A percentile compares a stretch with the other conserved stretches of the same genome.
Conservation (phyloP, 2,888 invertebrate species). For the Hirtodrosophila cameraria region DNA sequence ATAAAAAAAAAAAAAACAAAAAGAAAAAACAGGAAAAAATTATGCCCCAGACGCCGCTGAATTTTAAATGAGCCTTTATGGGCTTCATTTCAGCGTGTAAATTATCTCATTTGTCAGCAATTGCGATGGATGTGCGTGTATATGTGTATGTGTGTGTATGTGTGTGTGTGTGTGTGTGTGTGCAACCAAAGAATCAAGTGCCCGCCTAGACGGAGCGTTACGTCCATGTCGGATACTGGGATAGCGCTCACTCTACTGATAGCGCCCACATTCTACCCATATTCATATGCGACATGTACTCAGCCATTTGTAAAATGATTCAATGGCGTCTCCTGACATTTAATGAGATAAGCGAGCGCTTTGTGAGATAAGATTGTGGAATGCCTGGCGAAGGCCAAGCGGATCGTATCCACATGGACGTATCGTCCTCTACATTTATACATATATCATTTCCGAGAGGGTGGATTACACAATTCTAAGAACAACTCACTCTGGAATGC, state of each 20-base stretch:
- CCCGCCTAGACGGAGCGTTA: constrained; percentile 49
- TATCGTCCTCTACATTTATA: constrained; percentile 4
- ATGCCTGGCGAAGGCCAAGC: constrained; percentile 46
- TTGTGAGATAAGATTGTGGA: constrained; percentile 65
- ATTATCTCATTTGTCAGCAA: constrained; percentile 80
- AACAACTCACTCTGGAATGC: constrained; percentile 44
- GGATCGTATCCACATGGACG: constrained; percentile 26
- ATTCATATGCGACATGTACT: constrained; percentile 73
- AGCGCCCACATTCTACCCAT: constrained; percentile 12
- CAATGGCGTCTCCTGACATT: constrained; percentile 74
- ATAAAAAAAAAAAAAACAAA: constrained; percentile 29
- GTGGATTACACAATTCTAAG: constrained; percentile 17
- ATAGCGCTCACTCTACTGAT: no score
- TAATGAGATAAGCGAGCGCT: constrained; percentile 75
- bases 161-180: constrained; percentile 20
- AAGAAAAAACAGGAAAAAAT: constrained; percentile 62
- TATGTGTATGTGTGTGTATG: constrained; percentile 9
- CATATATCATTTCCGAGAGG: constrained; percentile 8
- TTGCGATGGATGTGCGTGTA: constrained; percentile 59
- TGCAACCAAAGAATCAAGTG: constrained; percentile 51
- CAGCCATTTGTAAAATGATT: constrained; percentile 78
- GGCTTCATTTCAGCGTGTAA: constrained; percentile 80
- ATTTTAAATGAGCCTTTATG: constrained; percentile 80
- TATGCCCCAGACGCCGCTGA: constrained; percentile 80
- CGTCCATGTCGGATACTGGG: constrained; percentile 23